These are phyloP conservation scores for Sebastes goodei DNA, from an alignment of 2,797 vertebrate species.

Conservation along the genomic window DNA sequence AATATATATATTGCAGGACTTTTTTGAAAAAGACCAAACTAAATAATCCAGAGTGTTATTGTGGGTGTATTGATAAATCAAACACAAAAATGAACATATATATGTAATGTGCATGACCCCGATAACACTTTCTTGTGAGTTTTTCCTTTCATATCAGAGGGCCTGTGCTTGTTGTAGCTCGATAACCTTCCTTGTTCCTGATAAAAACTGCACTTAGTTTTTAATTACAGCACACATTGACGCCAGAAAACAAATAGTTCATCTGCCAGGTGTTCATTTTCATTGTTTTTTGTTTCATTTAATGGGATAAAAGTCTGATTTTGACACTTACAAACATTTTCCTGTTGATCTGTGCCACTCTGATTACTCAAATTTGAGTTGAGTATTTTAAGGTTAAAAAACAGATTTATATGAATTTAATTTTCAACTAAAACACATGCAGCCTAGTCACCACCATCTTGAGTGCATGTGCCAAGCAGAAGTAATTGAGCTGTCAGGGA, in stretches of 20 bases:
- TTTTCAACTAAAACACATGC: not conserved
- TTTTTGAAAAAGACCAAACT: not conserved
- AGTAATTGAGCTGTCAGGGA: slow-evolving; percentile 48
- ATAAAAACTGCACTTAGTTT: not conserved
- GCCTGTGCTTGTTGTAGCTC: not conserved
- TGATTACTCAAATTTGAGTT: not conserved
- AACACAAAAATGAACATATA: not conserved
- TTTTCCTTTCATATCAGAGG: not conserved
- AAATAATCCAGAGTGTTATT: not conserved
- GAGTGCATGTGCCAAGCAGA: slow-evolving; percentile 4
- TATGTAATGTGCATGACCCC: no score
- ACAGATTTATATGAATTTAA: not conserved
- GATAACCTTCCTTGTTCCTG: not conserved
- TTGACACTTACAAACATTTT: not conserved
- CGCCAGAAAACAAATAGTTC: not conserved
- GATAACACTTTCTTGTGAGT: not conserved
- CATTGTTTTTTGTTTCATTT: not conserved
- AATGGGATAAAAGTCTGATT: not conserved
- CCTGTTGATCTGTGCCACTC: not conserved
- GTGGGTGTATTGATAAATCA: not conserved
- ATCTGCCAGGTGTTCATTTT: not conserved
- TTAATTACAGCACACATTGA: not conserved
- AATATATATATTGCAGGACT: no score
- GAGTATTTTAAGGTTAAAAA: not conserved
- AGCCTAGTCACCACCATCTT: not conserved